Evolutionary conservation across 2,797 vertebrate species (phyloP).

Genomic region (Phrynocephalus guinanensis): DNA sequence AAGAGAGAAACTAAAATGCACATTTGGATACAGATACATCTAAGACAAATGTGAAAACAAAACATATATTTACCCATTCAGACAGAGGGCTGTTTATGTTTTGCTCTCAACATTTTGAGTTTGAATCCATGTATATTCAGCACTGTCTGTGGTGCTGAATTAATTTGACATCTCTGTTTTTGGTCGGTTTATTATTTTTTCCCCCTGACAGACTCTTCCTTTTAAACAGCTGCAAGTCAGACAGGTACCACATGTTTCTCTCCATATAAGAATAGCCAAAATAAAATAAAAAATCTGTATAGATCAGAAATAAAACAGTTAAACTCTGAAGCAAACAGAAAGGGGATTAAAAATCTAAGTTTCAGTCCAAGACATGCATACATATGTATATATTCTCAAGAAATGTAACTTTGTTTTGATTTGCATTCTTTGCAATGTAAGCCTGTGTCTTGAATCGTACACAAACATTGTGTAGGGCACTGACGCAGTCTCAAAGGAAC

Average conservation of each 20-base stretch:
- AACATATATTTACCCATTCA: too few relatives aligned
- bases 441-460: background rate
- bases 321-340: background rate
- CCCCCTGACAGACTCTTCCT: background rate
- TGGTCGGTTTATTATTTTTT: too few relatives aligned
- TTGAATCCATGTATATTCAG: too few relatives aligned
- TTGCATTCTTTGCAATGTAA: conserved; percentile 7
- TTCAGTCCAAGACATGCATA: background rate
- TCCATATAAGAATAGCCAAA: background rate
- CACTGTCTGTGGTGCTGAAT: too few relatives aligned
- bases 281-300: background rate
- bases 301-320: background rate
- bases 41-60: too few relatives aligned
- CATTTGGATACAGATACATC: too few relatives aligned
- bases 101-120: too few relatives aligned
- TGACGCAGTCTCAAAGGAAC: background rate
- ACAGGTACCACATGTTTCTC: too few relatives aligned
- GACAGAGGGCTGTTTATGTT: too few relatives aligned
- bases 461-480: background rate
- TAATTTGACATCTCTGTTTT: too few relatives aligned
- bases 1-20: too few relatives aligned
- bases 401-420: background rate
- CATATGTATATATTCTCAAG: background rate
- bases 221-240: background rate
- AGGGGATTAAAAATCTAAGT: background rate